Percentiles rank a stretch among this genome's conserved stretches.
Conservation (phyloP, 2,888 invertebrate genomes). For the Andrena chrysosceles region DNA sequence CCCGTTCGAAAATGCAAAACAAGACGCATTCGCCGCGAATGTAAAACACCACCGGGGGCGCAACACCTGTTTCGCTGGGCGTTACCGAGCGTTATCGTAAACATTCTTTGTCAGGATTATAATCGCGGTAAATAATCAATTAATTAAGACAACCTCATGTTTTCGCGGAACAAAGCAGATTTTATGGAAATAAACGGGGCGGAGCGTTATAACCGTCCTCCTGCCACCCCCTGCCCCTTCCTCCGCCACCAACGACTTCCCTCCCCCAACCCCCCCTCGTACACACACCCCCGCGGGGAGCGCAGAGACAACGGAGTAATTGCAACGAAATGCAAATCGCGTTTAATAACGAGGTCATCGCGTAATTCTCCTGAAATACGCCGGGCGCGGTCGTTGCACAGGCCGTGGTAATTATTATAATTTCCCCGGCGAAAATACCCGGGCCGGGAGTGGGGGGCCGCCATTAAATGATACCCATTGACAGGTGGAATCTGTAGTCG, state of each 20-base stretch:
- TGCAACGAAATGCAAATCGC: constrained; percentile 71
- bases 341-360: constrained; percentile 69
- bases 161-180: constrained; percentile 66
- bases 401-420: constrained; percentile 68
- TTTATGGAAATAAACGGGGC: constrained; percentile 66
- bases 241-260: not conserved
- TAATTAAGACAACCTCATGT: constrained; percentile 69
- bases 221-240: not conserved
- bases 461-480: constrained; percentile 63
- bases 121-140: constrained; percentile 65
- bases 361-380: constrained; percentile 60
- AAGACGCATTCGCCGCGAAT: constrained; percentile 3
- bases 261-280: not conserved
- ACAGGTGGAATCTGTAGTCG: constrained; percentile 61
- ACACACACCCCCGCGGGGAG: constrained; percentile 3
- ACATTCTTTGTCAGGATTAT: constrained; percentile 61
- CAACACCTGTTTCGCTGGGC: constrained; percentile 22
- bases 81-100: constrained; percentile 37
- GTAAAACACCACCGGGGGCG: constrained; percentile 15
- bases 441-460: not conserved
- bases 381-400: constrained; percentile 22
- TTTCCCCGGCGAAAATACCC: constrained; percentile 62
- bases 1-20: constrained; percentile 27
- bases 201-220: constrained; percentile 38
- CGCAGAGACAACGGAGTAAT: constrained; percentile 58